Evolutionary conservation across 1,140 invertebrate species (phyloP).

Genomic region (Doryteuthis pealeii): DNA sequence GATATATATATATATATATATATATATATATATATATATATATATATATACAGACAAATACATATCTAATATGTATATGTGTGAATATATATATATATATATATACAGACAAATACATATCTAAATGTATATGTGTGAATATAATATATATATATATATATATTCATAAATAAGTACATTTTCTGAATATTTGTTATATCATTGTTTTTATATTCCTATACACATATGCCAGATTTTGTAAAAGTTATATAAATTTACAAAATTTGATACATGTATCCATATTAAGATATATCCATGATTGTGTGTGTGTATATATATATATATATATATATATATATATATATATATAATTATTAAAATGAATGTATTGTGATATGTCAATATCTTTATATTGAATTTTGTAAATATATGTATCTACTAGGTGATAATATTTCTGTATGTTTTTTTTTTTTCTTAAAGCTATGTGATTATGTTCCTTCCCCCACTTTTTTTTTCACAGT

Average conservation of each 20-base stretch:
- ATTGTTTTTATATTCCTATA: neutral
- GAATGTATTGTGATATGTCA: too few relatives aligned
- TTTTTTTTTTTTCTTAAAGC: too few relatives aligned
- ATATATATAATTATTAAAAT: neutral
- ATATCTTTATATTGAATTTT: too few relatives aligned
- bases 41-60: neutral
- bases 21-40: conserved; percentile 2
- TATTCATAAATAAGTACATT: neutral
- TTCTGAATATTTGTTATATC: too few relatives aligned
- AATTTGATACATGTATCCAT: neutral
- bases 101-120: neutral
- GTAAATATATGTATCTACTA: too few relatives aligned
- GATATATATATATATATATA: neutral
- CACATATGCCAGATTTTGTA: too few relatives aligned
- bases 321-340: conserved; percentile 9
- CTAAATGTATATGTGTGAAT: neutral
- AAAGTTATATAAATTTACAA: too few relatives aligned
- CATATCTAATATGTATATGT: neutral
- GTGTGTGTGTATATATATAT: neutral
- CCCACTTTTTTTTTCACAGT: too few relatives aligned
- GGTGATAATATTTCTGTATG: too few relatives aligned
- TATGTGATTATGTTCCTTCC: too few relatives aligned
- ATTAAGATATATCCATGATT: neutral
- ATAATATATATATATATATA: conserved; percentile 6
- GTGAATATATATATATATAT: conserved; percentile 2